These are phyloP conservation scores for Chionoecetes opilio DNA, from an alignment of 1,140 invertebrate genomes.

Conservation along the genomic window DNA sequence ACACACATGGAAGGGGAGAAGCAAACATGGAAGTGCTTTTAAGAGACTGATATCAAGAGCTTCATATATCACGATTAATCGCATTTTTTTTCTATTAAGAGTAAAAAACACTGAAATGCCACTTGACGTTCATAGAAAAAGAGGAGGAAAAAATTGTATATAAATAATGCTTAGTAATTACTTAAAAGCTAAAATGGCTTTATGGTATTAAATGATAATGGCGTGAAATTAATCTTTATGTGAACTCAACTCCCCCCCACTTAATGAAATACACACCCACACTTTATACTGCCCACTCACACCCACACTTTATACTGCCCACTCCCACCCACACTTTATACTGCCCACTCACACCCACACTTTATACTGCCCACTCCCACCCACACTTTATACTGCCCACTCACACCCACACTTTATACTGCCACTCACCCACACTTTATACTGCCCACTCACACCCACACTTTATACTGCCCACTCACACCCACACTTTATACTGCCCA, in stretches of 20 bases:
- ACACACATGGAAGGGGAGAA: background rate
- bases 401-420: background rate
- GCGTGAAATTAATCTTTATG: background rate
- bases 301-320: background rate
- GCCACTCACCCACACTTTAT: background rate
- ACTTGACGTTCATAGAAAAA: background rate
- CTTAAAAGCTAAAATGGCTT: background rate
- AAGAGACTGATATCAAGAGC: background rate
- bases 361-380: no score
- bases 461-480: no score
- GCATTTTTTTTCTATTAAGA: background rate
- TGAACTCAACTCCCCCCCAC: background rate
- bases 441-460: no score
- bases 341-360: no score
- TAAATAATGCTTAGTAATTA: background rate
- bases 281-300: no score
- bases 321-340: background rate
- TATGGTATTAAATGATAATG: background rate
- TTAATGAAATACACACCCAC: background rate
- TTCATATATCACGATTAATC: slow-evolving; percentile 5
- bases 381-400: no score
- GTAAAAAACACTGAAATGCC: background rate
- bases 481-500: no score
- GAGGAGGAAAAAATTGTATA: background rate
- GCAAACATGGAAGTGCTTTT: slow-evolving; percentile 3